Conservation (phyloP, 2,888 invertebrate species). For the Metopia argyrocephala region DNA sequence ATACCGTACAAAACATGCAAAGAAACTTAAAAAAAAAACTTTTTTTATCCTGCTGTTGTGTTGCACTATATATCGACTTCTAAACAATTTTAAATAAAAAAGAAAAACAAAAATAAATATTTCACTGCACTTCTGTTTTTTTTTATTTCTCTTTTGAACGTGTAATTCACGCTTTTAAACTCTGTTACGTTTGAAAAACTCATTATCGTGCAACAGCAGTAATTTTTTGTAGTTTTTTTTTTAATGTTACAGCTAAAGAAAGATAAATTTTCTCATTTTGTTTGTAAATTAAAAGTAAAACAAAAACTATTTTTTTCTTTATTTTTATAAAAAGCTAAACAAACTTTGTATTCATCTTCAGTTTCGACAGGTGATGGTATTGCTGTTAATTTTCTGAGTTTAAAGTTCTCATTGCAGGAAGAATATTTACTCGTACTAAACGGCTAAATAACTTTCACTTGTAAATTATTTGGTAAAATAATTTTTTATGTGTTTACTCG, state of each 20-base stretch:
- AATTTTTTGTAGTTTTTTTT: neutral
- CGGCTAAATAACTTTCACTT: too few species aligned
- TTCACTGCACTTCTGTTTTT: neutral
- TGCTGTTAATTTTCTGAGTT: too few species aligned
- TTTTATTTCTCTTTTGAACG: neutral
- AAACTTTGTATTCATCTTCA: too few species aligned
- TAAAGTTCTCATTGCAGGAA: too few species aligned
- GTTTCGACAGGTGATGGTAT: too few species aligned
- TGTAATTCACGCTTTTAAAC: neutral
- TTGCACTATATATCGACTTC: neutral
- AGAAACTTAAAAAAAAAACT: neutral
- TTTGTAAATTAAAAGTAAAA: too few species aligned
- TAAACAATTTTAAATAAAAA: neutral
- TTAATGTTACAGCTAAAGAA: neutral
- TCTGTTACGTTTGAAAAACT: neutral
- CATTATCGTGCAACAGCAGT: neutral
- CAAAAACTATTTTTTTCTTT: too few species aligned
- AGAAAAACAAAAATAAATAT: neutral
- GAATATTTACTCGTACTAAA: too few species aligned
- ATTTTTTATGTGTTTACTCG: too few species aligned
- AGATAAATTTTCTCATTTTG: neutral
- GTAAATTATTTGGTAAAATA: too few species aligned
- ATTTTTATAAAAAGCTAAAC: too few species aligned
- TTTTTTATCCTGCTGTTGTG: too few species aligned
- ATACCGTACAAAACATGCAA: neutral